Conservation (phyloP, 2,888 invertebrate species). For the Tubulanus polymorphus region DNA sequence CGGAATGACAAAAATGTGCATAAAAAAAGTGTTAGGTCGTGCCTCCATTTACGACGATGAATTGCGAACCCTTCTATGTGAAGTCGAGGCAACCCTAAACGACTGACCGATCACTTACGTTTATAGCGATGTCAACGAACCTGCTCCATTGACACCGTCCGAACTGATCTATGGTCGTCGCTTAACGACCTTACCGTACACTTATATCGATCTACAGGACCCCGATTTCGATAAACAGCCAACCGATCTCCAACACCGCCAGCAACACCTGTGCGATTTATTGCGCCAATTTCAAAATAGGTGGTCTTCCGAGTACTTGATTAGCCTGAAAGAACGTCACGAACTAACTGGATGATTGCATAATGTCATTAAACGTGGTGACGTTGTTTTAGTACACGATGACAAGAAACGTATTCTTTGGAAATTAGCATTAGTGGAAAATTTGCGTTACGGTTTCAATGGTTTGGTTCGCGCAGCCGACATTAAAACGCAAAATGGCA, state of each 20-base stretch:
- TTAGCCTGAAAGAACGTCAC: background rate
- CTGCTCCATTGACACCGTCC: conserved; percentile 16
- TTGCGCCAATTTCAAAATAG: conserved; percentile 10
- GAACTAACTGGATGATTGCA: background rate
- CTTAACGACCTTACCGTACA: conserved; percentile 11
- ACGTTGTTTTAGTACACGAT: background rate
- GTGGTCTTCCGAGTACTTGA: conserved; percentile 13
- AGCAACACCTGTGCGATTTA: background rate
- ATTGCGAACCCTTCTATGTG: conserved; percentile 16
- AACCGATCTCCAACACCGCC: background rate
- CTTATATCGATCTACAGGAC: background rate
- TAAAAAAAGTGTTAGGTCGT: conserved; percentile 14
- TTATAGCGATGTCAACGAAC: conserved; percentile 7
- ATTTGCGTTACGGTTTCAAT: conserved; percentile 9
- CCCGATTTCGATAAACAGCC: background rate
- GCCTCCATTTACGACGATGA: conserved; percentile 9
- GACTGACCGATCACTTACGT: conserved; percentile 18
- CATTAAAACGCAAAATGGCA: conserved; percentile 9
- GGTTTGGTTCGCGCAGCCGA: conserved; percentile 10
- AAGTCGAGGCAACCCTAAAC: conserved; percentile 20
- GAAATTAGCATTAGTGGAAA: background rate
- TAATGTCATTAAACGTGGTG: background rate
- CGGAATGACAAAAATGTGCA: conserved; percentile 12
- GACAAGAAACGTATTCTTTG: background rate
- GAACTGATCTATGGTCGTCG: conserved; percentile 15